phyloP scores from a whole-genome alignment of 2,888 invertebrate species.

The Synergus umbraculus region DNA sequence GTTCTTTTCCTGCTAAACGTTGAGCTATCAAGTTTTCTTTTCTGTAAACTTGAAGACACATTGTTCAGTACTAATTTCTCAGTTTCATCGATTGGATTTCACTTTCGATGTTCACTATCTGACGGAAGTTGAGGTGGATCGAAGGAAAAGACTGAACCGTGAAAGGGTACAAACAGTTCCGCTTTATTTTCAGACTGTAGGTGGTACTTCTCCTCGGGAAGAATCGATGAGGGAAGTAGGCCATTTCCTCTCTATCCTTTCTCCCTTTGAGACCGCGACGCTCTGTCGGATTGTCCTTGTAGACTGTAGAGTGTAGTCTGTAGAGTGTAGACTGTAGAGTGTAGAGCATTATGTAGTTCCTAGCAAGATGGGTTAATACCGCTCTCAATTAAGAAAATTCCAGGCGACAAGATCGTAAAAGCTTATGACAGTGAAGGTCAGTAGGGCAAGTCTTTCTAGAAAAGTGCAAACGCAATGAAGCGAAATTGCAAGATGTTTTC shows the following conservation, averaged over 20 bases:
- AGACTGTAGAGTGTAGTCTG: not conserved
- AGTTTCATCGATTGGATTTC: not conserved
- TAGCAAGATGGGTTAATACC: slow-evolving; percentile 30
- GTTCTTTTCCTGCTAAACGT: too few relatives aligned
- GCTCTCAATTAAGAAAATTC: slow-evolving; percentile 45
- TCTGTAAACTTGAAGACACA: not conserved
- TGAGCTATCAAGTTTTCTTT: not conserved
- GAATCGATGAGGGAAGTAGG: slow-evolving; percentile 54
- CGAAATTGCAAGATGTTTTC: not conserved
- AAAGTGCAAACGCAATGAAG: slow-evolving; percentile 3
- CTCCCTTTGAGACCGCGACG: slow-evolving; percentile 46
- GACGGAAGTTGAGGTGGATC: not conserved
- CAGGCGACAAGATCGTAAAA: slow-evolving; percentile 42
- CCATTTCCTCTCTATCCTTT: slow-evolving; percentile 46
- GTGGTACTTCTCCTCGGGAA: slow-evolving; percentile 37
- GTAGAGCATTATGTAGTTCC: not conserved
- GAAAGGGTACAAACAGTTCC: slow-evolving; percentile 40
- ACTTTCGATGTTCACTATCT: slow-evolving; percentile 2
- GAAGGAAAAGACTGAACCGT: slow-evolving; percentile 11
- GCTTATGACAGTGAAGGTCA: slow-evolving; percentile 31
- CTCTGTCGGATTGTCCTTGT: slow-evolving; percentile 46
- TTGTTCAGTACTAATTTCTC: not conserved
- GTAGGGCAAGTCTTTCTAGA: slow-evolving; percentile 5
- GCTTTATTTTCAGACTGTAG: slow-evolving; percentile 36
- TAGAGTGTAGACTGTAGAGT: too few relatives aligned